Evolutionary conservation across 2,113 vertebrate species (phyloP), one percentile per base, ranked within the genome.

Genomic region (Rhizomys pruinosus): DNA sequence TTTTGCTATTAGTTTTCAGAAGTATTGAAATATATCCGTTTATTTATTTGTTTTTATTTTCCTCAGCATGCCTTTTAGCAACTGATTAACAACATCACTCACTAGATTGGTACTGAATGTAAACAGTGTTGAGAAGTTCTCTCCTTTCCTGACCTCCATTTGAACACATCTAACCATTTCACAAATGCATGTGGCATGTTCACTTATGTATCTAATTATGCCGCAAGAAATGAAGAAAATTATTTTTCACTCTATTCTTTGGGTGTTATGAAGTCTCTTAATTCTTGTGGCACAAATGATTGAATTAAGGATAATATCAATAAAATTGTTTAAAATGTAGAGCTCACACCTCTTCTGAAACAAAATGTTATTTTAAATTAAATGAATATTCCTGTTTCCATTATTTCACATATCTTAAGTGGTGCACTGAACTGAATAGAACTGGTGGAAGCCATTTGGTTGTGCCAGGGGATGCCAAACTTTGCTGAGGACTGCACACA

Each of bases 301-400:
- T 93, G 82, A 95, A 95, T 72, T 84, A 96, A 94, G 69, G 86
- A 92, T 94, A 92, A 91, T 20, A 20, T 80, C 63, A 85, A 81
- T 32, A 82, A 93, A 29, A 55, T 79, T 96, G 17, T 73, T 97
- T 94, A 96, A 93, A 91, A 97, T 85, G 87, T 72, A 90, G 93
- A 95, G 90, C 87, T 94, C 39, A 78, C 44, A 76, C 57, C 23
- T 95, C 87, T 94, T 92, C 47, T 76, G 87, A 68, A 91, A 92
- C 88, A 84, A 92, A 96, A 32, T 15, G 52, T 91, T 79, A 96
- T 93, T 96, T 95, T 93, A 96, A 96, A 94, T 96, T 87, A 90
- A 96, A 91, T 27, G 84, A 93, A 77, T 8, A 0, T 88, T 96
- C 90, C 78, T 87, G 37, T 95, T 90, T 90, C 80, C 32, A 82